Conservation (phyloP, 2,888 invertebrate species). For the Monopis laevigella region DNA sequence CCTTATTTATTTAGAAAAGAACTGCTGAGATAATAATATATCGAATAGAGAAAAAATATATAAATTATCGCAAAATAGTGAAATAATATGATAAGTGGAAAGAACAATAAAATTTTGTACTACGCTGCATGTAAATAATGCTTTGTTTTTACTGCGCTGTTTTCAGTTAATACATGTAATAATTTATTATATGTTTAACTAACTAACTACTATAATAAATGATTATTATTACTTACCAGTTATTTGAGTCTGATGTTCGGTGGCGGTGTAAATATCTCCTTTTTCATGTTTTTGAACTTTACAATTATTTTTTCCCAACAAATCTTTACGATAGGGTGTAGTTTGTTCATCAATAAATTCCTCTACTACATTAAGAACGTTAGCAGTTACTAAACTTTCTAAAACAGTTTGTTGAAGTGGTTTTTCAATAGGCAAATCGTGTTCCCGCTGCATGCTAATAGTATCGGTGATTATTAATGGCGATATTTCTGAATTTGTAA, state of each 20-base stretch:
- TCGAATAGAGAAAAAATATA: neutral
- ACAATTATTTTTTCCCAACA: constrained; percentile 28
- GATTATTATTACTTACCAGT: constrained; percentile 40
- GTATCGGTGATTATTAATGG: constrained; percentile 47
- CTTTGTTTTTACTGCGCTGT: too few species aligned
- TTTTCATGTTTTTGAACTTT: constrained; percentile 26
- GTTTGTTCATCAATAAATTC: constrained; percentile 43
- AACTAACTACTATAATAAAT: too few species aligned
- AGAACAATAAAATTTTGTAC: too few species aligned
- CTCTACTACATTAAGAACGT: constrained; percentile 38
- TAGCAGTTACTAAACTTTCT: constrained; percentile 34
- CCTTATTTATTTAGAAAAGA: neutral
- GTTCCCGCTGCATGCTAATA: constrained; percentile 43
- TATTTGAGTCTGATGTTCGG: constrained; percentile 37
- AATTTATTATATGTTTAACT: too few species aligned
- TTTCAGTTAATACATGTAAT: too few species aligned
- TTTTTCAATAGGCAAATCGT: constrained; percentile 32
- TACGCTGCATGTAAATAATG: too few species aligned
- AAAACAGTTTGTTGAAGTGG: constrained; percentile 34
- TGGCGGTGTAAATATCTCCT: constrained; percentile 30
- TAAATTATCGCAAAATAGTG: constrained; percentile 8
- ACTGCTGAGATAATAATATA: neutral
- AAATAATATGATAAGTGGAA: constrained; percentile 7
- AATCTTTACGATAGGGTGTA: too few species aligned
- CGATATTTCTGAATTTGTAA: constrained; percentile 36